Conservation (phyloP, 2,797 vertebrate species). For the Sebastes taczanowskii region DNA sequence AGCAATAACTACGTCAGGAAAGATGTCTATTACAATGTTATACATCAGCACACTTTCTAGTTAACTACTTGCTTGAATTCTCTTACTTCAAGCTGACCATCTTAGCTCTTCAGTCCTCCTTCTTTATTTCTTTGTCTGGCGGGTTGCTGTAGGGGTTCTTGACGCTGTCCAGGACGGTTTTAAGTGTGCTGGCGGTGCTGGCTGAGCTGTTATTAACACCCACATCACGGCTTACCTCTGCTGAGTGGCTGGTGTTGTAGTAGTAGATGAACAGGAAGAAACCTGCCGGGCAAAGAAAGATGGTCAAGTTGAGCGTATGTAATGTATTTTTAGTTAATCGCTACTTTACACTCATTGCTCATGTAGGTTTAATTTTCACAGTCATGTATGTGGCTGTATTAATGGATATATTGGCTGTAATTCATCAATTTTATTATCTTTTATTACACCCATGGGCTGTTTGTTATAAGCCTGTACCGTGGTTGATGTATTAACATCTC, state of each 20-base stretch:
- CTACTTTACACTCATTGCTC: neutral
- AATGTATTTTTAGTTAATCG: neutral
- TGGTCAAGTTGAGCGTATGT: neutral
- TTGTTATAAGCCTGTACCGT: too few relatives aligned
- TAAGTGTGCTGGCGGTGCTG: neutral
- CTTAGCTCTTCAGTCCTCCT: neutral
- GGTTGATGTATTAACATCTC: too few relatives aligned
- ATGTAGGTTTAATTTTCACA: neutral
- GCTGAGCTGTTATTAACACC: rapidly evolving
- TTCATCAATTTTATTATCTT: too few relatives aligned
- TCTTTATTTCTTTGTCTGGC: neutral
- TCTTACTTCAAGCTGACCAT: neutral
- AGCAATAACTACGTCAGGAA: neutral
- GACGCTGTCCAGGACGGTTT: neutral
- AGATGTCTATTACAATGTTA: neutral
- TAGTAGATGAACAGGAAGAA: conserved; percentile 82
- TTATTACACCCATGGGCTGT: too few relatives aligned
- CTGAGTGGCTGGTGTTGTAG: conserved; percentile 36
- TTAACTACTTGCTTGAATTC: neutral
- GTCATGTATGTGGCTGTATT: neutral
- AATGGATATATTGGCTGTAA: too few relatives aligned
- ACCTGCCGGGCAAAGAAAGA: conserved; percentile 57
- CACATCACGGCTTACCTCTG: rapidly evolving
- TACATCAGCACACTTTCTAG: neutral
- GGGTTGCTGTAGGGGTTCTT: conserved; percentile 13